phyloP scores from a whole-genome alignment of 2,113 vertebrate genomes.

The Quiscalus mexicanus region DNA sequence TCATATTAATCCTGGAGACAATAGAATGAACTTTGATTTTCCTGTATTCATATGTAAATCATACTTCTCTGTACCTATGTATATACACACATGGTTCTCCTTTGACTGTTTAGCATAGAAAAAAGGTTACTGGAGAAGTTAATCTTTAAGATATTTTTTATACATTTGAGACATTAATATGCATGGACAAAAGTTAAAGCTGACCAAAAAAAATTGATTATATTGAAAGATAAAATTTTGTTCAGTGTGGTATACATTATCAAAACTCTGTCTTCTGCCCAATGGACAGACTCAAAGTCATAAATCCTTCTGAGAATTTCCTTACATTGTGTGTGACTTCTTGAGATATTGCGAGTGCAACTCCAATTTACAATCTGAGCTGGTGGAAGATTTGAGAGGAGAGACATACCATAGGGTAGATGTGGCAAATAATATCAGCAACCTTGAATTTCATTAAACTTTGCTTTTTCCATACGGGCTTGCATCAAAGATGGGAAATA shows the following conservation, averaged over 20 bases:
- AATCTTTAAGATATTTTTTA: not conserved
- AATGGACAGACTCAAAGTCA: not conserved
- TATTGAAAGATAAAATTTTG: not conserved
- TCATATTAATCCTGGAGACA: not conserved
- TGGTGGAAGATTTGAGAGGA: not conserved
- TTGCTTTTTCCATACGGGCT: not conserved
- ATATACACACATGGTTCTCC: not conserved
- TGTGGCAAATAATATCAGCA: fast-evolving
- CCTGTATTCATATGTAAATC: not conserved
- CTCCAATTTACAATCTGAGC: not conserved
- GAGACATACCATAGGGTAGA: not conserved
- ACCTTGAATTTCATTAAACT: not conserved
- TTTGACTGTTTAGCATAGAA: not conserved
- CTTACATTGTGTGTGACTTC: not conserved
- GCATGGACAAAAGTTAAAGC: not conserved
- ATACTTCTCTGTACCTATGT: not conserved
- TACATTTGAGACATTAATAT: not conserved
- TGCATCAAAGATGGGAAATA: not conserved
- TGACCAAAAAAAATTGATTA: not conserved
- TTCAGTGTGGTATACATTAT: not conserved
- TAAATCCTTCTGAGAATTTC: not conserved
- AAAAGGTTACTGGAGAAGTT: not conserved
- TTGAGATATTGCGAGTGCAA: not conserved
- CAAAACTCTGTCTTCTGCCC: not conserved
- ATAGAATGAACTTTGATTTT: not conserved